Evolutionary conservation across 37 sponge, comb jelly and placozoan species (phyloP), one percentile per base, ranked within the genome.

Genomic region (Aplysina aerophoba): DNA sequence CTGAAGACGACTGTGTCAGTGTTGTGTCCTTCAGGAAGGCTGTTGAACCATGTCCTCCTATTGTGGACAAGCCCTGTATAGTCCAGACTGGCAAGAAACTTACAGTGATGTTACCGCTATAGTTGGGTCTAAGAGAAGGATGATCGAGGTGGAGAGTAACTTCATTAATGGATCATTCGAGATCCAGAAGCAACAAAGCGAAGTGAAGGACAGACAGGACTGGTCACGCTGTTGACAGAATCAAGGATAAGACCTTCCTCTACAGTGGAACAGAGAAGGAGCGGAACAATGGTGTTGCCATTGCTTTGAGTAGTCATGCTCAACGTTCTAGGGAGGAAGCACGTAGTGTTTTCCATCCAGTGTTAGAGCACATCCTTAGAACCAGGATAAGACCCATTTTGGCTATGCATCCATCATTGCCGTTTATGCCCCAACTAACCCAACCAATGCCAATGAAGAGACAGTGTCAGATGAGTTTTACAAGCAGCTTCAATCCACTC

Each of bases 191-290:
- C n/a, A n/a, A n/a, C n/a, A n/a, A n/a, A n/a, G n/a, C n/a, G n/a
- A n/a, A n/a, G n/a, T n/a, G n/a, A n/a, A n/a, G n/a, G n/a, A n/a
- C n/a, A n/a, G n/a, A n/a, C n/a, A n/a, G 64, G 64, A 62, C 64
- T 28, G 64, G 64, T 2, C 64, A 62, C 4, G 64, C 12, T 13
- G 64, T 62, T 28, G 12, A 62, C 4, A 62, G 64, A 27, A 62
- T 62, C 28, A 62, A 62, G 64, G 28, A 62, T 14, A 62, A 62
- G 64, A 62, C 4, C 64, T 62, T 62, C 64, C 24, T 62, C 28
- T 62, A 62, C 64, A 62, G 64, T 62, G 64, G 64, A 28, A 27
- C 64, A 62, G 64, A 62, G 27, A 62, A 62, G 64, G 64, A 62
- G 27, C 64, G 64, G 64, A 62, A 62, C 12, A 13, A 62, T 62